Percentiles rank a stretch among this genome's conserved stretches.
These are phyloP conservation scores for Gymnocephalus cernua DNA, from an alignment of 2,113 vertebrate genomes.

Conservation along the genomic window DNA sequence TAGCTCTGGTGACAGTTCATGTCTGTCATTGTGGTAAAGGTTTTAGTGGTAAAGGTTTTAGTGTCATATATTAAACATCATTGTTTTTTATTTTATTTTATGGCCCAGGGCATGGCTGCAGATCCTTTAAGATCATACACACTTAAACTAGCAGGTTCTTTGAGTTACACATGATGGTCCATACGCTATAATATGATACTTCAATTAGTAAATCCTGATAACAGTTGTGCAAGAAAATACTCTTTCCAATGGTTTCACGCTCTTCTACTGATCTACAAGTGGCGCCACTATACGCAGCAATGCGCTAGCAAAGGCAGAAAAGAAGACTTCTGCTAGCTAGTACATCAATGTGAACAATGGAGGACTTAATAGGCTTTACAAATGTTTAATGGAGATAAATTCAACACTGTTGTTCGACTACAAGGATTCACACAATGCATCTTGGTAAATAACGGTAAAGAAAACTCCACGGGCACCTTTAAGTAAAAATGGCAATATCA, in stretches of 20 bases:
- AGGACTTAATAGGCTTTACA: too few relatives aligned
- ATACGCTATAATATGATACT: not conserved
- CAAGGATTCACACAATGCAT: too few relatives aligned
- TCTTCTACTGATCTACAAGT: not conserved
- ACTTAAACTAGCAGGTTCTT: not conserved
- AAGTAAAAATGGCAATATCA: too few relatives aligned
- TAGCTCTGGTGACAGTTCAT: not conserved
- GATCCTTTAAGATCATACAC: not conserved
- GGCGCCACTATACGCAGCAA: not conserved
- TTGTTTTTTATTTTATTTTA: not conserved
- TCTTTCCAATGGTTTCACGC: not conserved
- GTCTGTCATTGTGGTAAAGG: not conserved
- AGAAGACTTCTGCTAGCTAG: not conserved
- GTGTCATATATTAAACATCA: not conserved
- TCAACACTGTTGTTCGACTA: too few relatives aligned
- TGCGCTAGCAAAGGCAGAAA: not conserved
- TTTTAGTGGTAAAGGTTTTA: not conserved
- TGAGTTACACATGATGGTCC: not conserved
- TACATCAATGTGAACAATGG: too few relatives aligned
- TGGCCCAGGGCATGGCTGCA: not conserved
- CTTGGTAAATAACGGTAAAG: too few relatives aligned
- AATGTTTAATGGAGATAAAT: too few relatives aligned
- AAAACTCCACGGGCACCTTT: too few relatives aligned
- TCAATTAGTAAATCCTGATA: not conserved
- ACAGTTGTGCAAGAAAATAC: not conserved